Evolutionary conservation across 1,140 invertebrate species (phyloP), one percentile per base, ranked within the genome.

Genomic region (Helicoverpa armigera): DNA sequence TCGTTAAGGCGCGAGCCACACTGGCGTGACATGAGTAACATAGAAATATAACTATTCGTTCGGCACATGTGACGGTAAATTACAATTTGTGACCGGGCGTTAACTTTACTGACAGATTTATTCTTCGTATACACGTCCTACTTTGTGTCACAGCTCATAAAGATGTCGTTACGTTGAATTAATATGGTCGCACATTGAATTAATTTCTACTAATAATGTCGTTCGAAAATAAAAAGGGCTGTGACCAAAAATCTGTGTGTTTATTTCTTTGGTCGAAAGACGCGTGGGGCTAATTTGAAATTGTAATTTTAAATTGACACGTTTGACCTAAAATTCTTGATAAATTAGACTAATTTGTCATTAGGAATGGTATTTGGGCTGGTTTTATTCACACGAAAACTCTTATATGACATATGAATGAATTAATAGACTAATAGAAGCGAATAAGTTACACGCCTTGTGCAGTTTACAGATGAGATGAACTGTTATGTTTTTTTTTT

Each of bases 41-140:
- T 84, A 80, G 73, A 81, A 81, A 67, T 84, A 77, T 84, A 86
- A 87, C 84, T 83, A 90, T 89, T 88, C 82, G 80, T 89, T 83
- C 76, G 79, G 82, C 86, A 88, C 86, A 93, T 84, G 85, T 89
- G 89, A 88, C 88, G 81, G 82, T 92, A 92, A 90, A 92, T 93
- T 89, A 92, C 90, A 91, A 94, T 93, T 91, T 93, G 91, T 92
- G 90, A 89, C 89, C 89, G 87, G 86, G 87, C 88, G 91, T 91
- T 88, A 89, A 87, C 87, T 83, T 85, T 81, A 70, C 31, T 88
- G 91, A 94, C 91, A 94, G 91, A 94, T 94, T 94, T 94, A 94
- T 93, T 88, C 86, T 86, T 84, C 85, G 83, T 82, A 87, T 85
- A 86, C 90, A 88, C 88, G 87, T 92, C 90, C 90, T 88, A 90